A percentile compares a stretch with the other conserved stretches of the same genome.
These are phyloP conservation scores for Epizoanthus stellaris DNA, from an alignment of 92 coral and sea anemone genomes.

Conservation along the genomic window DNA sequence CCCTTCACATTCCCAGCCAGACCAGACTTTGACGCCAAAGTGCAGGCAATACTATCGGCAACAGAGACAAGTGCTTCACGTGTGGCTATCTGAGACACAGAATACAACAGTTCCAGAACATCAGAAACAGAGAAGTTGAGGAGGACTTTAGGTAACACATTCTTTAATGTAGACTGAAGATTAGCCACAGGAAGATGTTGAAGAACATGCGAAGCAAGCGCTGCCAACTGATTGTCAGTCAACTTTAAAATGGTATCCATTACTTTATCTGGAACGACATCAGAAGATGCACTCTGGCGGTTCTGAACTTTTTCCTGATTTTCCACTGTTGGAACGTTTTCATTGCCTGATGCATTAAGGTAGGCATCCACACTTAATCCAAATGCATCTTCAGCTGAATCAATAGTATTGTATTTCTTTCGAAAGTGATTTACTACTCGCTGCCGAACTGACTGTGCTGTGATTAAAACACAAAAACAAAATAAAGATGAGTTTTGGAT, in stretches of 20 bases:
- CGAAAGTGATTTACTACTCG: slow-evolving; percentile 38
- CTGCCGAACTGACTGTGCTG: slow-evolving; percentile 47
- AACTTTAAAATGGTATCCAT: slow-evolving; percentile 16
- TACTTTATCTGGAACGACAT: slow-evolving; percentile 24
- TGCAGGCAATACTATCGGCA: slow-evolving; percentile 27
- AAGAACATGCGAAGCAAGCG: slow-evolving; percentile 12
- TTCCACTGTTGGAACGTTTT: not conserved
- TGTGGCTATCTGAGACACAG: slow-evolving; percentile 10
- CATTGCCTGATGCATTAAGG: slow-evolving; percentile 4
- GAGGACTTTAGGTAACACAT: slow-evolving; percentile 21
- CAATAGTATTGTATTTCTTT: slow-evolving; percentile 28
- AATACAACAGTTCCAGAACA: slow-evolving; percentile 18
- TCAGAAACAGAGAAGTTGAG: slow-evolving; percentile 14
- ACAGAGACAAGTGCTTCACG: slow-evolving; percentile 21
- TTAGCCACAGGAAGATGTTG: not conserved
- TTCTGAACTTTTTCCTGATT: not conserved
- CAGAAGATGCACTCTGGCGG: not conserved
- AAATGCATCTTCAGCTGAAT: slow-evolving; percentile 52
- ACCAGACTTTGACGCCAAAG: slow-evolving; percentile 29
- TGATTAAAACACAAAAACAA: not conserved
- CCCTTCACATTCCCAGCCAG: slow-evolving; percentile 34
- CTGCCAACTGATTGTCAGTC: slow-evolving; percentile 15
- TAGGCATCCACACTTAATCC: slow-evolving; percentile 35
- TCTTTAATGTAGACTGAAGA: slow-evolving; percentile 10
- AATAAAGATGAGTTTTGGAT: too few species aligned